These are phyloP conservation scores for Dusona sp. DNA, from an alignment of 2,888 invertebrate genomes.

Conservation along the genomic window DNA sequence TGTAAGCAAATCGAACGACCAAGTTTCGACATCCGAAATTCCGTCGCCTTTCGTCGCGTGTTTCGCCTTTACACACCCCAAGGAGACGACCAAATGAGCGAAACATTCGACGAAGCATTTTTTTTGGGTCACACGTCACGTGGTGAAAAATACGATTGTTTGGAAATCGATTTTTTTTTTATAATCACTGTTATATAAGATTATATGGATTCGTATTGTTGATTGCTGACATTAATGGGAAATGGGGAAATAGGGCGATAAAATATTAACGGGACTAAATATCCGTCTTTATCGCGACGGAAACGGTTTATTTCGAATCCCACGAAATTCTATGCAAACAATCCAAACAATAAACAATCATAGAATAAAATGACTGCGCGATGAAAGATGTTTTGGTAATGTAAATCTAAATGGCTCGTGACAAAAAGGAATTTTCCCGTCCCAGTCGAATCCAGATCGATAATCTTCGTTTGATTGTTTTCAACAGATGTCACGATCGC, in stretches of 20 bases:
- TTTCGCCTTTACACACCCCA: conserved; percentile 1
- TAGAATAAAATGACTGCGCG: neutral
- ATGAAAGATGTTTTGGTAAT: neutral
- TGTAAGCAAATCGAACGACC: conserved; percentile 29
- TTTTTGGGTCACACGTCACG: conserved; percentile 4
- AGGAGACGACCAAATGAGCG: neutral
- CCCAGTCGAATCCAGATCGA: conserved; percentile 24
- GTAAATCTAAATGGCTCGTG: neutral
- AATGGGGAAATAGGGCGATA: neutral
- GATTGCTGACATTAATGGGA: neutral
- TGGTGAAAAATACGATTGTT: neutral
- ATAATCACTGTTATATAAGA: neutral
- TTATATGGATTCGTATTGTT: neutral
- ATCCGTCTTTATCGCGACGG: neutral
- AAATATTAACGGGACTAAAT: neutral
- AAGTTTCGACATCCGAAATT: conserved; percentile 60
- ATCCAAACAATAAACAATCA: neutral
- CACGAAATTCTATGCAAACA: neutral
- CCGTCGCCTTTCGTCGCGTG: conserved; percentile 18
- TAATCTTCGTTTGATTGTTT: conserved; percentile 34
- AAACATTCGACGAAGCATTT: conserved; percentile 29
- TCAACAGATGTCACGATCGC: conserved; percentile 6
- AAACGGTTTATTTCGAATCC: neutral
- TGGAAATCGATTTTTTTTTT: neutral
- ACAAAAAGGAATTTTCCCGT: neutral